A percentile compares a stretch with the other conserved stretches of the same genome.
phyloP scores from a whole-genome alignment of 2,797 vertebrate genomes.

The Podarcis siculus region DNA sequence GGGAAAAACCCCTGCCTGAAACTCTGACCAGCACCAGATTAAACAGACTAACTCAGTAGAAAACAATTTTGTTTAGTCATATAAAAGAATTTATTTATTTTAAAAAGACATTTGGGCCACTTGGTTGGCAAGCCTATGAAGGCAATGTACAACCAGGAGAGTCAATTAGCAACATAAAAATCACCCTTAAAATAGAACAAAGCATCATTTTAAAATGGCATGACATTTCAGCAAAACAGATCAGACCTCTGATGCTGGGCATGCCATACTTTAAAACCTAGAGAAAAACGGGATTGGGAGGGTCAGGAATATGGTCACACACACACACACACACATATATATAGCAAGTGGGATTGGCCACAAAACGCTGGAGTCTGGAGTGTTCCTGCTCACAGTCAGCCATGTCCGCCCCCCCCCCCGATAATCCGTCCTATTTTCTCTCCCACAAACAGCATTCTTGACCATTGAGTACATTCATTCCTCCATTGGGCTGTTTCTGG shows the following conservation, averaged over 20 bases:
- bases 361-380: no score
- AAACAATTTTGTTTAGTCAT: not conserved
- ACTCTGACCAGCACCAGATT: no score
- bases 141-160: not conserved
- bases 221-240: not conserved
- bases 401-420: no score
- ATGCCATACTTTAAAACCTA: not conserved
- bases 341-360: no score
- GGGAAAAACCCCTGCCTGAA: not conserved
- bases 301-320: not conserved
- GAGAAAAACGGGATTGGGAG: not conserved
- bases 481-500: no score
- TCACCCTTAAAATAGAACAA: not conserved
- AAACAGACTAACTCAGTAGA: no score
- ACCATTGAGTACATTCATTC: no score
- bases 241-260: not conserved
- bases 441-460: no score
- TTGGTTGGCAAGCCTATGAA: not conserved
- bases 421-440: no score
- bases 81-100: not conserved
- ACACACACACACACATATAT: no score
- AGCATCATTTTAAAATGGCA: not conserved
- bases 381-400: no score
- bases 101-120: not conserved
- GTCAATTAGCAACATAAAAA: not conserved